Evolutionary conservation across 2,888 invertebrate species (phyloP).

Genomic region (Mechanitis messenoides): DNA sequence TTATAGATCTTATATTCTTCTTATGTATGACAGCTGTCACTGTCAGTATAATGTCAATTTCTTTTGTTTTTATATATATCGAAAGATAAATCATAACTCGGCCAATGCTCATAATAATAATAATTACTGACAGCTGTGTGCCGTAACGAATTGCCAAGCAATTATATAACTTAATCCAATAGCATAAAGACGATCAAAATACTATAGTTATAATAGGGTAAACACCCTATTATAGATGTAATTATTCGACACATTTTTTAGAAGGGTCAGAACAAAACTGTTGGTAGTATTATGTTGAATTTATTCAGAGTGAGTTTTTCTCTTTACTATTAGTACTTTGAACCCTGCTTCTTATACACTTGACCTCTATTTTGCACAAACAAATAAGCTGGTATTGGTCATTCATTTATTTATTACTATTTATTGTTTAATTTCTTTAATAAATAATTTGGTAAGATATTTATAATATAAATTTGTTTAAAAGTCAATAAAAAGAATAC

Average conservation of each 20-base stretch:
- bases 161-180: slow-evolving; percentile 15
- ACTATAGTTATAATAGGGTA: slow-evolving; percentile 24
- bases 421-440: not conserved
- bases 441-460: too few relatives aligned
- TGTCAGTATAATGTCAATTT: not conserved
- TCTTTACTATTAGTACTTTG: slow-evolving; percentile 16
- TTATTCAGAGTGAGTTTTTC: slow-evolving; percentile 16
- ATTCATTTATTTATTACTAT: not conserved
- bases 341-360: slow-evolving; percentile 10
- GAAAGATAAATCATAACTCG: slow-evolving; percentile 25
- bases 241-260: slow-evolving; percentile 35
- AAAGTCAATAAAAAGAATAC: not conserved
- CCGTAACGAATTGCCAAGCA: slow-evolving; percentile 13
- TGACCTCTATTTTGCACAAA: slow-evolving; percentile 7
- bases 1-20: too few relatives aligned
- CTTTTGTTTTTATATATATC: slow-evolving; percentile 6
- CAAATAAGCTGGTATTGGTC: not conserved
- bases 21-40: too few relatives aligned
- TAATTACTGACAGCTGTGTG: slow-evolving; percentile 28
- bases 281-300: slow-evolving; percentile 22
- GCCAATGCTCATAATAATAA: slow-evolving; percentile 27
- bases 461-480: too few relatives aligned
- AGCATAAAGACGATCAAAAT: slow-evolving; percentile 12
- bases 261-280: slow-evolving; percentile 30
- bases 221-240: slow-evolving; percentile 32